Evolutionary conservation across 2,797 vertebrate genomes (phyloP).

Genomic region (Halcyon smyrnensis): DNA sequence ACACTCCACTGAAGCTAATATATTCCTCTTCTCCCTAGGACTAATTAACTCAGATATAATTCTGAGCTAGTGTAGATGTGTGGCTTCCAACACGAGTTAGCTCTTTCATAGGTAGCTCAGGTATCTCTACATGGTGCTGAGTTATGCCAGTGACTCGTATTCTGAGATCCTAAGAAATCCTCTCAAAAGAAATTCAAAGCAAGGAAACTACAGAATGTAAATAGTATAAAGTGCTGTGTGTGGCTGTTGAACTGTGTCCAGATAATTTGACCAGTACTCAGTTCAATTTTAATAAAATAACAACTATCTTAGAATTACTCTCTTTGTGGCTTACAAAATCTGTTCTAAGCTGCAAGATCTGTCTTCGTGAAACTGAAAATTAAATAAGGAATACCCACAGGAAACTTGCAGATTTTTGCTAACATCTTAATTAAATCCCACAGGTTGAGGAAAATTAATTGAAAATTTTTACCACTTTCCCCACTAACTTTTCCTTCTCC

Average conservation of each 20-base stretch:
- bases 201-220: background rate
- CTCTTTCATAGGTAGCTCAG: background rate
- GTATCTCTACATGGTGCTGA: background rate
- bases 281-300: constrained; percentile 21
- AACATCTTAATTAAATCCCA: constrained; percentile 63
- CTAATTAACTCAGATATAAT: constrained; percentile 11
- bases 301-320: constrained; percentile 26
- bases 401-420: constrained; percentile 8
- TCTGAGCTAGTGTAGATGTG: background rate
- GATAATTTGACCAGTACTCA: background rate
- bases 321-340: constrained; percentile 7
- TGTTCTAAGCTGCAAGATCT: constrained; percentile 7
- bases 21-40: background rate
- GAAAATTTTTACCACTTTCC: constrained; percentile 55
- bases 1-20: background rate
- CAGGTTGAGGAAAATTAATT: constrained; percentile 61
- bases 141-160: background rate
- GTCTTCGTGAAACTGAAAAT: background rate
- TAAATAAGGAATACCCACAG: constrained; percentile 57
- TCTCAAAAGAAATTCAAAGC: background rate
- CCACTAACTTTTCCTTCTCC: constrained; percentile 51
- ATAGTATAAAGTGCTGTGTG: background rate
- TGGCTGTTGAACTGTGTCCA: background rate
- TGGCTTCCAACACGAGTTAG: background rate
- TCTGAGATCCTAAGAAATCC: background rate